Evolutionary conservation across 2,888 invertebrate species (phyloP).

Genomic region (Napeogenes inachia): DNA sequence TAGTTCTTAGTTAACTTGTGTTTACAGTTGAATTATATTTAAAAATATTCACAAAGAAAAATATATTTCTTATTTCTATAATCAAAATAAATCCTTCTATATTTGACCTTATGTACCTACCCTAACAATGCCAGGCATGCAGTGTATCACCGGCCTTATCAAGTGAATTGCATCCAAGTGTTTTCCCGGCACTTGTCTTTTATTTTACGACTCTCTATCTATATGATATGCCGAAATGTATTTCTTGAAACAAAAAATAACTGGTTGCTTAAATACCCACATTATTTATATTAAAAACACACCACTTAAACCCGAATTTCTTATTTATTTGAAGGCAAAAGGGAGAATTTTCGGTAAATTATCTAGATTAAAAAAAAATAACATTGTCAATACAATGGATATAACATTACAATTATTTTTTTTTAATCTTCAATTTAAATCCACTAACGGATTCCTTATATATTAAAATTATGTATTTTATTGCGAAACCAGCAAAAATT

Average conservation of each 20-base stretch:
- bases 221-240: conserved; percentile 52
- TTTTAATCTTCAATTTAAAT: neutral
- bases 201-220: conserved; percentile 61
- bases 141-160: conserved; percentile 33
- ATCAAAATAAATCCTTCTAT: neutral
- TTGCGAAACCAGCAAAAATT: conserved; percentile 26
- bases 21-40: too few species aligned
- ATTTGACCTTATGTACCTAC: neutral
- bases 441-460: neutral
- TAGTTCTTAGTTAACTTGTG: too few species aligned
- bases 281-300: too few species aligned
- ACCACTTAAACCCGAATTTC: too few species aligned
- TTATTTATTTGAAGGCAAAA: too few species aligned
- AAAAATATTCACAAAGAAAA: too few species aligned
- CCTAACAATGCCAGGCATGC: neutral
- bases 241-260: conserved; percentile 42
- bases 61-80: neutral
- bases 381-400: too few species aligned
- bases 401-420: neutral
- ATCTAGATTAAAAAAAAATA: too few species aligned
- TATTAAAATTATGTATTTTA: conserved; percentile 19
- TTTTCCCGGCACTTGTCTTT: conserved; percentile 47
- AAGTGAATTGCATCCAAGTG: conserved; percentile 38
- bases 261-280: too few species aligned
- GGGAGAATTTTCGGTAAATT: too few species aligned